phyloP scores from a whole-genome alignment of 2,888 invertebrate species.

The Andrena camellia region DNA sequence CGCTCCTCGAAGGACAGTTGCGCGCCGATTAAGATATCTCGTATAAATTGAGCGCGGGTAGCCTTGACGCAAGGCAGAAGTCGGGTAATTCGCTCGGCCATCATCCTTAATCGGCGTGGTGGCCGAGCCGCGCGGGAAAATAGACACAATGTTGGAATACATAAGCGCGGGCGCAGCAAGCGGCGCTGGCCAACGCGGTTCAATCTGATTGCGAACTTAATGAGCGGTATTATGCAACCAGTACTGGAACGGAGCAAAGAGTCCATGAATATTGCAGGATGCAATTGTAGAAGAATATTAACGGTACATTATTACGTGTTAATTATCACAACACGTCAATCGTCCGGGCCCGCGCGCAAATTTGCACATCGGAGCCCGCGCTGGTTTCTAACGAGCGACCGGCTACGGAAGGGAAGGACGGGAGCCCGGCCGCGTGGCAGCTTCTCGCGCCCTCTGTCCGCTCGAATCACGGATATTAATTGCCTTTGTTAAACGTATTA shows the following conservation, averaged over 20 bases:
- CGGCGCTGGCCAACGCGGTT: slow-evolving; percentile 49
- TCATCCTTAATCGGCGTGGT: slow-evolving; percentile 42
- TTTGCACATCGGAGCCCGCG: slow-evolving; percentile 34
- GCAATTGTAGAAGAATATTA: slow-evolving; percentile 64
- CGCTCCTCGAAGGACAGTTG: not conserved
- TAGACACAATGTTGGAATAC: slow-evolving; percentile 54
- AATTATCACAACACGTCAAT: slow-evolving; percentile 66
- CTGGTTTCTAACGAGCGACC: slow-evolving; percentile 35
- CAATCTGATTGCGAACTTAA: slow-evolving; percentile 68
- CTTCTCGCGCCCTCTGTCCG: slow-evolving; percentile 8
- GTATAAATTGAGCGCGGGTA: not conserved
- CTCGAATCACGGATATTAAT: slow-evolving; percentile 41
- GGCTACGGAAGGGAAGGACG: not conserved
- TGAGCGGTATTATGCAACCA: slow-evolving; percentile 71
- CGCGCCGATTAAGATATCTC: not conserved
- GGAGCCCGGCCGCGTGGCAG: not conserved
- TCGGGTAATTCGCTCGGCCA: slow-evolving; percentile 39
- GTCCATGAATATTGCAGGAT: slow-evolving; percentile 61
- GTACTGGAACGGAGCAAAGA: slow-evolving; percentile 58
- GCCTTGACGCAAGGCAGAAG: slow-evolving; percentile 9
- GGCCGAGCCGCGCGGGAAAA: slow-evolving; percentile 35
- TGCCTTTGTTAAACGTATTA: slow-evolving; percentile 57
- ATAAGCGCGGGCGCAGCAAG: slow-evolving; percentile 33
- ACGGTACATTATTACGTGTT: slow-evolving; percentile 67
- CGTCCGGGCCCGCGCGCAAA: slow-evolving; percentile 35